Evolutionary conservation across 1,140 invertebrate species (phyloP), one percentile per base, ranked within the genome.

Genomic region (Drosophila orosa): DNA sequence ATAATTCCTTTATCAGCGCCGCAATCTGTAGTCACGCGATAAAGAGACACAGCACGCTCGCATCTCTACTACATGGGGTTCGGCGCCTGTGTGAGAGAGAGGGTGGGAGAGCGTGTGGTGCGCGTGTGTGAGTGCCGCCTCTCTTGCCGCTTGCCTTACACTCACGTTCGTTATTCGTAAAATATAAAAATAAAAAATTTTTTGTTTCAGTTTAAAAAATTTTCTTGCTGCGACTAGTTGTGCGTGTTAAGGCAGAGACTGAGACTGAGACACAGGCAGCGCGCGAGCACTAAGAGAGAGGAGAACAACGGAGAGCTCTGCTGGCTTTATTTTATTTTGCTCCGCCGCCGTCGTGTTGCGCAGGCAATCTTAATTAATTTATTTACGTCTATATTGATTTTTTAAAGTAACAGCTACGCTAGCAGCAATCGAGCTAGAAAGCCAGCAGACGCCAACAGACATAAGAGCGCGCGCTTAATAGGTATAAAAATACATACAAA

Each of bases 281-380:
- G 33, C 42, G 63, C 42, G 56, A 61, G 42, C 57, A 54, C 33
- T 17, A 24, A 61, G 69, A 50, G 72, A 44, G 71, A 10, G 25
- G 31, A 61, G 45, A 50, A 45, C 35, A 33, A 29, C 56, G 22
- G 40, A 62, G 33, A 25, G 48, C 56, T 60, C 37, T 29, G 39
- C 54, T 67, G 55, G 56, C 55, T 73, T 68, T 74, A 61, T 58
- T 39, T 60, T 52, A 72, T 47, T 74, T 74, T 72, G 45, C 48
- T 56, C 47, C 55, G 48, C 56, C 45, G 44, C 40, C 48, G 56
- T 22, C 31, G 57, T 76, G 57, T 68, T 77, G 74, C 74, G 73
- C 65, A 71, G 74, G 40, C 74, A 77, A 71, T 78, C 74, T 78
- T 78, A 78, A 78, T 78, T 78, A 78, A 78, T 78, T 78, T 78